phyloP scores from a whole-genome alignment of 2,888 invertebrate species.

The Invenusta paracnida region DNA sequence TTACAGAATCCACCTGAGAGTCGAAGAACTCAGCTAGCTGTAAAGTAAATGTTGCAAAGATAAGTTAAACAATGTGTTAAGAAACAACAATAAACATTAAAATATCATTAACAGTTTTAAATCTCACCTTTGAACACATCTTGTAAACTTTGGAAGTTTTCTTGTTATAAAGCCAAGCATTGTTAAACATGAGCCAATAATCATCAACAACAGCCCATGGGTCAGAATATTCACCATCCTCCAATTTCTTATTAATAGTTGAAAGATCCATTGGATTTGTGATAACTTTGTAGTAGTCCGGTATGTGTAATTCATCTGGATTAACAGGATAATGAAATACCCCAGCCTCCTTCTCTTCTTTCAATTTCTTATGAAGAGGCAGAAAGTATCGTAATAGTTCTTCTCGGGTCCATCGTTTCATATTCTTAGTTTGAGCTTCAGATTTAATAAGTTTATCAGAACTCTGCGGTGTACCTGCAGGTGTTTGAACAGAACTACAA shows the following conservation, averaged over 20 bases:
- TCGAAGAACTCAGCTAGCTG: constrained; percentile 43
- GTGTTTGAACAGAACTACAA: not conserved
- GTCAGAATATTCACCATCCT: constrained; percentile 86
- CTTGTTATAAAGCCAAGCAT: constrained; percentile 97
- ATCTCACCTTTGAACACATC: constrained; percentile 90
- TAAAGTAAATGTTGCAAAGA: not conserved
- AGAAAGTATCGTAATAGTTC: constrained; percentile 41
- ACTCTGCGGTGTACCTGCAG: not conserved
- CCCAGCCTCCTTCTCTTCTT: constrained; percentile 41
- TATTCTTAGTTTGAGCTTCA: not conserved
- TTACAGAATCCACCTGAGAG: constrained; percentile 75
- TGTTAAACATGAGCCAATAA: constrained; percentile 99
- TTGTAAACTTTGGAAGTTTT: constrained; percentile 96
- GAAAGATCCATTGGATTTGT: constrained; percentile 94
- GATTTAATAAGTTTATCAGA: not conserved
- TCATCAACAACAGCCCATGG: constrained; percentile 99
- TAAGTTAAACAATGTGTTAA: not conserved
- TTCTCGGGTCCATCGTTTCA: constrained; percentile 42
- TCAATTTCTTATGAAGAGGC: constrained; percentile 35
- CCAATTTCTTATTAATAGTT: constrained; percentile 84
- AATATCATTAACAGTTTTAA: not conserved
- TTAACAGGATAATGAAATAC: constrained; percentile 96
- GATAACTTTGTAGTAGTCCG: constrained; percentile 91
- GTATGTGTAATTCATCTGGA: constrained; percentile 68
- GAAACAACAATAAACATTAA: not conserved